These are phyloP conservation scores for Cataglyphis livida DNA, from an alignment of 2,888 invertebrate species.

Conservation along the genomic window DNA sequence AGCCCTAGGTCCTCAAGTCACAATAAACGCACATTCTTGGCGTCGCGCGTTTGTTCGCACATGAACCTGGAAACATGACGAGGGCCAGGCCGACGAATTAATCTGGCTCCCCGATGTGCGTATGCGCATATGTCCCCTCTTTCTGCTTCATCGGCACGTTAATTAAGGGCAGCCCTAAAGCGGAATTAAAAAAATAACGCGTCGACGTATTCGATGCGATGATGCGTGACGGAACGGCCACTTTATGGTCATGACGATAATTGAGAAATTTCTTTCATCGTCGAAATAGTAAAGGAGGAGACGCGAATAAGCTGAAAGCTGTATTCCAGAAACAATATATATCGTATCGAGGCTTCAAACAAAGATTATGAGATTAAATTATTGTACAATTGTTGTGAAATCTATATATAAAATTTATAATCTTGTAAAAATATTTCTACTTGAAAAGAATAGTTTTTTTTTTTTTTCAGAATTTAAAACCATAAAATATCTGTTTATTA, in stretches of 20 bases:
- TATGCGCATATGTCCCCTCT: conserved; percentile 34
- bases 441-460: not conserved
- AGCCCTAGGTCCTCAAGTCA: conserved; percentile 73
- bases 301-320: conserved; percentile 8
- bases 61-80: conserved; percentile 72
- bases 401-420: not conserved
- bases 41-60: conserved; percentile 62
- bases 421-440: not conserved
- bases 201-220: conserved; percentile 25
- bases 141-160: conserved; percentile 64
- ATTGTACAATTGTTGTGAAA: not conserved
- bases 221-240: conserved; percentile 34
- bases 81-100: conserved; percentile 67
- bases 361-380: conserved; percentile 1
- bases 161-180: conserved; percentile 68
- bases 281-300: conserved; percentile 23
- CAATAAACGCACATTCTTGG: conserved; percentile 71
- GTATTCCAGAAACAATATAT: not conserved
- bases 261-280: conserved; percentile 50
- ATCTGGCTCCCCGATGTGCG: conserved; percentile 59
- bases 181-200: conserved; percentile 56
- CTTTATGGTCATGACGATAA: conserved; percentile 26
- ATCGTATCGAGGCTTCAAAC: not conserved
- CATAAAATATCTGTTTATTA: not conserved
- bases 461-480: not conserved